Conservation (phyloP, 2,797 vertebrate species). For the Anableps anableps region DNA sequence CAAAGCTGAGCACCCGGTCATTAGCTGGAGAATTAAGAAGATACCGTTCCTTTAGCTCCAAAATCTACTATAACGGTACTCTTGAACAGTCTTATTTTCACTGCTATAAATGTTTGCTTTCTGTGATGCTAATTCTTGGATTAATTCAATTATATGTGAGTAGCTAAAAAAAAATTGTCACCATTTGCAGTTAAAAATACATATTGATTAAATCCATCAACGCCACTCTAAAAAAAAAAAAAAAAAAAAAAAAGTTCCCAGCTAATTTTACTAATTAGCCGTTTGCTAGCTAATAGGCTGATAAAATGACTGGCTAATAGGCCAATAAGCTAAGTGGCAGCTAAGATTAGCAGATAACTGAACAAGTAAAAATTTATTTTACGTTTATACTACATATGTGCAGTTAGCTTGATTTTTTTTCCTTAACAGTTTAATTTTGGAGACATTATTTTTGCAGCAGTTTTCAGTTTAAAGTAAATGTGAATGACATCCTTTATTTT, state of each 20-base stretch:
- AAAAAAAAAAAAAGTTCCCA: not conserved
- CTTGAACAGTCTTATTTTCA: not conserved
- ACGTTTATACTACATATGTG: not conserved
- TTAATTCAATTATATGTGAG: not conserved
- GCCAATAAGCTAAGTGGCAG: not conserved
- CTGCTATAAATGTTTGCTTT: not conserved
- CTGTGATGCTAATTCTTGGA: not conserved
- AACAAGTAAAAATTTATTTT: too few relatives aligned
- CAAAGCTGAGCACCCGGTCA: constrained; percentile 12
- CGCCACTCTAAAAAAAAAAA: not conserved
- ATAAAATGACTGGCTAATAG: not conserved
- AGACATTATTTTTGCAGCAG: not conserved
- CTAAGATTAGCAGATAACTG: not conserved
- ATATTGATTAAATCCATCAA: not conserved
- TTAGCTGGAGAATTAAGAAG: constrained; percentile 20
- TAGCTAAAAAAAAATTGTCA: not conserved
- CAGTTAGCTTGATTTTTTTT: not conserved
- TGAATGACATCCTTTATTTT: not conserved
- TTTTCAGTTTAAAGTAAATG: not conserved
- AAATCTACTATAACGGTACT: too few relatives aligned
- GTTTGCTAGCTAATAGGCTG: not conserved
- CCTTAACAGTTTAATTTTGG: not conserved
- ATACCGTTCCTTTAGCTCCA: not conserved
- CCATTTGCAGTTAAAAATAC: not conserved
- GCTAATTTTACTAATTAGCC: not conserved